These are phyloP conservation scores for Hydrolagus affinis DNA, from an alignment of 2,113 vertebrate genomes.

Conservation along the genomic window DNA sequence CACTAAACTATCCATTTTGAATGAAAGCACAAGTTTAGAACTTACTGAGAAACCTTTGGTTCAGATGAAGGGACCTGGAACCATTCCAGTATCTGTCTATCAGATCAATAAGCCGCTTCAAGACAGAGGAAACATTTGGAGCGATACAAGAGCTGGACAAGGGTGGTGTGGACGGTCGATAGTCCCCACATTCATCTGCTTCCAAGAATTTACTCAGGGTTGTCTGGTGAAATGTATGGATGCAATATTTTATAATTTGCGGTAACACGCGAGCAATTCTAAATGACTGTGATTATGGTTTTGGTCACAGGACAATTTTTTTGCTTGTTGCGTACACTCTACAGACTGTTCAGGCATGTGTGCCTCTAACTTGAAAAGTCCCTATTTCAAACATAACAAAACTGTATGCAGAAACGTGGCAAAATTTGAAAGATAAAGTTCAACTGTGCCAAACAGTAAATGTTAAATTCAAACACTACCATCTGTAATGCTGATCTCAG, in stretches of 20 bases:
- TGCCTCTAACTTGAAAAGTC: not conserved
- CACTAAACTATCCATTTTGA: too few relatives aligned
- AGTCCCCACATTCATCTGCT: constrained; percentile 11
- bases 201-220: constrained; percentile 3
- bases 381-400: not conserved
- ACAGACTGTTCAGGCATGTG: not conserved
- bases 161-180: not conserved
- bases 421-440: constrained; percentile 1
- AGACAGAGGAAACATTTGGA: constrained; percentile 45
- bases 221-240: not conserved
- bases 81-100: constrained; percentile 58
- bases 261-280: not conserved
- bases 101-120: constrained; percentile 52
- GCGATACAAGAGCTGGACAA: constrained; percentile 35
- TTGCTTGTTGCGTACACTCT: not conserved
- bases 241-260: not conserved
- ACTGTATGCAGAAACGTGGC: not conserved
- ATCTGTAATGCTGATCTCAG: too few relatives aligned
- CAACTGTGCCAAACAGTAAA: too few relatives aligned
- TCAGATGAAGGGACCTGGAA: constrained; percentile 53
- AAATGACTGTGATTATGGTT: not conserved
- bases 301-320: not conserved
- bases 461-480: too few relatives aligned
- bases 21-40: not conserved
- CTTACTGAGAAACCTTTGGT: constrained; percentile 57